phyloP scores from a whole-genome alignment of 2,113 vertebrate genomes.

The Pheucticus melanocephalus region DNA sequence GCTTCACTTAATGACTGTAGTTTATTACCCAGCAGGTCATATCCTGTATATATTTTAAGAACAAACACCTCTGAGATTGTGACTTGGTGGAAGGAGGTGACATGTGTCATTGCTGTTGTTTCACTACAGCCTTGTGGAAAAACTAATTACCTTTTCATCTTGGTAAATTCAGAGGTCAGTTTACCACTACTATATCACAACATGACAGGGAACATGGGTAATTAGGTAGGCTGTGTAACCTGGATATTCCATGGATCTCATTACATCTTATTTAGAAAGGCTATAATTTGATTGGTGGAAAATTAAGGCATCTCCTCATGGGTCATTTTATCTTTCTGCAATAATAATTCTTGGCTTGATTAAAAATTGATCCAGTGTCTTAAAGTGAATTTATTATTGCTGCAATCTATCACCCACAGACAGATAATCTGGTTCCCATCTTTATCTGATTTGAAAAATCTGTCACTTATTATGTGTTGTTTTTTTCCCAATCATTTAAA shows the following conservation, averaged over 20 bases:
- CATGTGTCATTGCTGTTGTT: constrained; percentile 80
- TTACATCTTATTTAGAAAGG: constrained; percentile 90
- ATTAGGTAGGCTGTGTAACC: constrained; percentile 87
- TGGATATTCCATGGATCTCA: constrained; percentile 86
- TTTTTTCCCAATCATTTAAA: constrained; percentile 81
- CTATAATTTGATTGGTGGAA: constrained; percentile 98
- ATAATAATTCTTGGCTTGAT: constrained; percentile 99
- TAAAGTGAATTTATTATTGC: constrained; percentile 99
- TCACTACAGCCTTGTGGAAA: constrained; percentile 81
- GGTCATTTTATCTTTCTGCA: constrained; percentile 98
- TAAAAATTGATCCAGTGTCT: constrained; percentile 99
- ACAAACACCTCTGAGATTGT: constrained; percentile 75
- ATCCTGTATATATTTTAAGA: constrained; percentile 78
- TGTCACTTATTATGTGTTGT: constrained; percentile 88
- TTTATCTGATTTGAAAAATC: constrained; percentile 95
- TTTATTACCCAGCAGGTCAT: constrained; percentile 78
- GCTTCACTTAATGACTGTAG: constrained; percentile 73
- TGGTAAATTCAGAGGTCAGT: constrained; percentile 86
- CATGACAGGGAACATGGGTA: constrained; percentile 84
- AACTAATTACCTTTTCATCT: constrained; percentile 94
- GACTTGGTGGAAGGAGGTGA: constrained; percentile 79
- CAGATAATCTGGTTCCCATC: constrained; percentile 99
- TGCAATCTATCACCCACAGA: constrained; percentile 96
- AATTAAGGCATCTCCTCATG: constrained; percentile 95
- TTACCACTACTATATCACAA: constrained; percentile 84